These are phyloP conservation scores for Biston stratarius DNA, from an alignment of 2,888 invertebrate genomes.

Conservation along the genomic window DNA sequence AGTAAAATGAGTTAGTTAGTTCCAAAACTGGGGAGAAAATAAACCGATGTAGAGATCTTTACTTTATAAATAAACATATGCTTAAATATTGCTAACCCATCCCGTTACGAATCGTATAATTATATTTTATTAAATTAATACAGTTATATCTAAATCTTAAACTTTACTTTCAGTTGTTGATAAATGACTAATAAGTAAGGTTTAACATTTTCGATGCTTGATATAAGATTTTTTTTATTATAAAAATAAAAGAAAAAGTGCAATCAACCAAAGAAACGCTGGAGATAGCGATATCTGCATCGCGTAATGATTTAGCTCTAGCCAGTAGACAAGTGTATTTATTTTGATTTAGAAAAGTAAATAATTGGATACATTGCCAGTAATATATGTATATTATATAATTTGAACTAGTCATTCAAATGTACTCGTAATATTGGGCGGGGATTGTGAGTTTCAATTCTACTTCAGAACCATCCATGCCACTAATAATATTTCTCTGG, in stretches of 20 bases:
- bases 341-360: not conserved
- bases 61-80: not conserved
- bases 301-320: slow-evolving; percentile 15
- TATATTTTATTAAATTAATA: not conserved
- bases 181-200: not conserved
- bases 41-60: no score
- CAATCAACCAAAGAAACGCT: slow-evolving; percentile 30
- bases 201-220: slow-evolving; percentile 7
- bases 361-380: slow-evolving; percentile 10
- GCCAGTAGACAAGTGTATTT: slow-evolving; percentile 19
- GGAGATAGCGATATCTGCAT: slow-evolving; percentile 9
- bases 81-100: slow-evolving; percentile 3
- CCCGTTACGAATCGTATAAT: not conserved
- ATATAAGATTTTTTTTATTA: slow-evolving; percentile 2
- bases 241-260: slow-evolving; percentile 1
- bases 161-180: slow-evolving; percentile 4
- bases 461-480: slow-evolving; percentile 17
- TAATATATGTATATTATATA: slow-evolving; percentile 7
- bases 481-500: slow-evolving; percentile 16
- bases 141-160: slow-evolving; percentile 1
- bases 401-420: slow-evolving; percentile 20
- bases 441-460: slow-evolving; percentile 16
- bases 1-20: no score
- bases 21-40: no score
- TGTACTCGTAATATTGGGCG: slow-evolving; percentile 4